Conservation (phyloP, 2,113 vertebrate genomes). For the Atherinomorus stipes region DNA sequence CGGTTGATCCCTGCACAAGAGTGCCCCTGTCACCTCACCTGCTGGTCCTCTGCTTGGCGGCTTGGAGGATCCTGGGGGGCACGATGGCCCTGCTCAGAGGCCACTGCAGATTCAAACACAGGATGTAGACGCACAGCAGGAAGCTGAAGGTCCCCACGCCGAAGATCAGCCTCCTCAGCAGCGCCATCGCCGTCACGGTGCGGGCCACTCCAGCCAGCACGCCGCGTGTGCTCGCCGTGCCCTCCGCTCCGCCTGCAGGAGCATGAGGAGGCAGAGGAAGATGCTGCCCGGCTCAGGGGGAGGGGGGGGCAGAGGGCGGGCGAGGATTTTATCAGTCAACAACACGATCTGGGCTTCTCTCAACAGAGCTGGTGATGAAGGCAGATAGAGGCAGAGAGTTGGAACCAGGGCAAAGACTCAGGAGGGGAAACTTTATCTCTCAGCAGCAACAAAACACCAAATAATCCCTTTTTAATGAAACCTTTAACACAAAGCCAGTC, state of each 20-base stretch:
- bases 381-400: constrained; percentile 17
- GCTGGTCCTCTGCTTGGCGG: fast-evolving
- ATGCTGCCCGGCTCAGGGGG: background rate
- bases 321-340: constrained; percentile 37
- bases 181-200: constrained; percentile 22
- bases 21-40: constrained; percentile 39
- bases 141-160: background rate
- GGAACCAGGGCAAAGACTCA: background rate
- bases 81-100: background rate
- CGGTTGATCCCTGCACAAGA: too few species aligned
- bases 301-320: background rate
- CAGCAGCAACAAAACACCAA: constrained; percentile 15
- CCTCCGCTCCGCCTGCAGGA: constrained; percentile 13
- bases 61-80: fast-evolving
- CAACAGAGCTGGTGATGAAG: constrained; percentile 18
- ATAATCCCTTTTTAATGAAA: constrained; percentile 77
- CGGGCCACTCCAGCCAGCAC: fast-evolving
- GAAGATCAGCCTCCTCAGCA: constrained; percentile 40
- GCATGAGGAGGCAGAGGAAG: constrained; percentile 34
- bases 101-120: constrained; percentile 42
- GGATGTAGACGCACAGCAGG: constrained; percentile 63
- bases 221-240: constrained; percentile 6
- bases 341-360: constrained; percentile 28
- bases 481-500: constrained; percentile 12
- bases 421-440: constrained; percentile 43